Conservation (phyloP, 2,888 invertebrate species). For the Nasonovia ribisnigri region DNA sequence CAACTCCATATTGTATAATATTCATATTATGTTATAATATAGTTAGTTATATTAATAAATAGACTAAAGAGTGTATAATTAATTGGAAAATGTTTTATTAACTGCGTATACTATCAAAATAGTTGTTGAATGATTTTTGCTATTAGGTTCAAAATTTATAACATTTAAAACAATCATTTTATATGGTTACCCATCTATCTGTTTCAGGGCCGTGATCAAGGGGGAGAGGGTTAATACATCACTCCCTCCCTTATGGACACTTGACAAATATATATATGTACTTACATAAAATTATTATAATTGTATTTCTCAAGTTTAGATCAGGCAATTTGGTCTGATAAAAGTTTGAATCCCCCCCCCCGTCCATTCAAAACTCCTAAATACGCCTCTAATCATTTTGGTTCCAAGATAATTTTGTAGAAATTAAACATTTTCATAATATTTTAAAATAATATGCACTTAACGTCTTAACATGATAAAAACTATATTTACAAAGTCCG, state of each 20-base stretch:
- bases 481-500: background rate
- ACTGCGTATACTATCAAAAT: background rate
- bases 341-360: too few relatives aligned
- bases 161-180: background rate
- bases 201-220: too few relatives aligned
- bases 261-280: too few relatives aligned
- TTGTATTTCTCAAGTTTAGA: too few relatives aligned
- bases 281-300: too few relatives aligned
- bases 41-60: background rate
- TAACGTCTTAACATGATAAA: background rate
- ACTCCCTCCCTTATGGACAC: too few relatives aligned
- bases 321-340: too few relatives aligned
- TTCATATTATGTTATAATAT: background rate
- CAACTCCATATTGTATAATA: background rate
- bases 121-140: background rate
- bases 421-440: background rate
- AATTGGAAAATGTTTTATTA: background rate
- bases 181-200: background rate
- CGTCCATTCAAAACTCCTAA: too few relatives aligned
- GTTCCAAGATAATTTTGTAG: background rate
- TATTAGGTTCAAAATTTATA: background rate
- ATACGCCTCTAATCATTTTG: too few relatives aligned
- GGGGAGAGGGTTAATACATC: too few relatives aligned
- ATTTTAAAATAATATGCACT: background rate
- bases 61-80: background rate